These are phyloP conservation scores for Tenthredo scrophulariae DNA, from an alignment of 2,888 invertebrate genomes.

Conservation along the genomic window DNA sequence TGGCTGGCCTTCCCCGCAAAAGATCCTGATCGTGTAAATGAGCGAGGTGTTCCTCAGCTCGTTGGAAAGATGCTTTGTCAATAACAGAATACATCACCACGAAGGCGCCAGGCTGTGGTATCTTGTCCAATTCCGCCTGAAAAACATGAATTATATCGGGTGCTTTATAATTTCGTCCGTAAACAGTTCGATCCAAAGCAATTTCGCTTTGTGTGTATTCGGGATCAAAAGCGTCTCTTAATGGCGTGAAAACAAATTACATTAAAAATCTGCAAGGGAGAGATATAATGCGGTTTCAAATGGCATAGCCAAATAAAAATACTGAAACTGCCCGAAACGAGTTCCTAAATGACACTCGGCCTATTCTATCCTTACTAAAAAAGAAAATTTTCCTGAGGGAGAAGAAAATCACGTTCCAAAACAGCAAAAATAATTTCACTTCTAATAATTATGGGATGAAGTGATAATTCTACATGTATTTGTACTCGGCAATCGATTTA, in stretches of 20 bases:
- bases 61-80: constrained; percentile 92
- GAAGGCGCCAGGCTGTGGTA: constrained; percentile 90
- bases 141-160: constrained; percentile 58
- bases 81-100: constrained; percentile 95
- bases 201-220: background rate
- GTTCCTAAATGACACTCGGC: too few relatives aligned
- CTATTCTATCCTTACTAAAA: too few relatives aligned
- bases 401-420: background rate
- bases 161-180: background rate
- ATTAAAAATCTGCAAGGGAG: background rate
- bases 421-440: background rate
- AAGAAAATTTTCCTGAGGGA: background rate
- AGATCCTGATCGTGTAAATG: constrained; percentile 90
- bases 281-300: background rate
- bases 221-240: background rate
- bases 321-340: too few relatives aligned
- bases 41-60: constrained; percentile 89
- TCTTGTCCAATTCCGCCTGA: constrained; percentile 88
- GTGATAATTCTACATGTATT: background rate
- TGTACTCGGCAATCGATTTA: background rate
- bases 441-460: background rate
- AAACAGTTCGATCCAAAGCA: background rate
- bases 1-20: constrained; percentile 87
- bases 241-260: background rate
- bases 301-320: too few relatives aligned